A percentile compares a stretch with the other conserved stretches of the same genome.
phyloP scores from a whole-genome alignment of 2,888 invertebrate genomes.

The Lamellibrachia satsuma region DNA sequence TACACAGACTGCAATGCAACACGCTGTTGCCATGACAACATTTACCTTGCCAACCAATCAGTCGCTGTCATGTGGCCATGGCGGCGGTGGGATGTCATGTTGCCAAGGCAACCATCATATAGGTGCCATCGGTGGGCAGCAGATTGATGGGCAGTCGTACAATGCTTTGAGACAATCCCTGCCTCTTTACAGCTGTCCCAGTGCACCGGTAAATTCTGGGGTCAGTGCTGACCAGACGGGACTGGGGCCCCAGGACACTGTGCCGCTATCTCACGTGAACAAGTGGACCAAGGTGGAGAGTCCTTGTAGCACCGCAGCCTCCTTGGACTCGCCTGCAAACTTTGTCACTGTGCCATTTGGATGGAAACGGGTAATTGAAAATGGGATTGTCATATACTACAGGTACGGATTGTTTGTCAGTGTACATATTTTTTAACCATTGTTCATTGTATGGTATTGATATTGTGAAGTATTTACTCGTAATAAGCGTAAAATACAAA shows the following conservation, averaged over 20 bases:
- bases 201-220: background rate
- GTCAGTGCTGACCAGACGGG: background rate
- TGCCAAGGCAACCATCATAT: background rate
- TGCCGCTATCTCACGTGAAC: background rate
- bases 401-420: constrained; percentile 70
- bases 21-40: background rate
- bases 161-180: background rate
- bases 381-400: constrained; percentile 80
- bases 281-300: background rate
- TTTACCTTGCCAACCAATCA: constrained; percentile 6
- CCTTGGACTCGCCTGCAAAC: background rate
- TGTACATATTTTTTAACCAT: background rate
- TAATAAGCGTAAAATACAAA: background rate
- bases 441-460: background rate
- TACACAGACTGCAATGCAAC: constrained; percentile 11
- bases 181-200: background rate
- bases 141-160: background rate
- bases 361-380: constrained; percentile 79
- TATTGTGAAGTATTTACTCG: background rate
- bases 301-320: background rate
- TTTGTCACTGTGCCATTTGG: constrained; percentile 76
- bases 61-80: background rate
- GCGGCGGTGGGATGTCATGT: background rate
- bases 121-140: background rate
- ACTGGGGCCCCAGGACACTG: background rate